Conservation (phyloP, 2,888 invertebrate genomes). For the Pristionchus japonicus region DNA sequence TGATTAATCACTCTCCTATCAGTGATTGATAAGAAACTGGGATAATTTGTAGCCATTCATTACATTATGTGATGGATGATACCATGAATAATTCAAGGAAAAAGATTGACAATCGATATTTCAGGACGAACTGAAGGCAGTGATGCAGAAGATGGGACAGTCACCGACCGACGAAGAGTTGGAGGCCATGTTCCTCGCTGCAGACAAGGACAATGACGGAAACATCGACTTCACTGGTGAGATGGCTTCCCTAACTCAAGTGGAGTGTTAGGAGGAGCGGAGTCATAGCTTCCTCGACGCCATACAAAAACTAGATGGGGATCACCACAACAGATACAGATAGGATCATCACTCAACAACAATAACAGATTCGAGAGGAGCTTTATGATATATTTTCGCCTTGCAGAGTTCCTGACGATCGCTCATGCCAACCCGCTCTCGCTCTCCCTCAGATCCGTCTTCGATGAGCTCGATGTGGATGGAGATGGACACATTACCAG, state of each 20-base stretch:
- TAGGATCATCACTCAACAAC: not conserved
- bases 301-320: not conserved
- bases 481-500: conserved; percentile 74
- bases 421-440: conserved; percentile 74
- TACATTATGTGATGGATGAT: too few species aligned
- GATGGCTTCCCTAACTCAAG: too few species aligned
- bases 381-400: not conserved
- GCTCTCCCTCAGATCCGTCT: conserved; percentile 72
- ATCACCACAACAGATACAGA: not conserved
- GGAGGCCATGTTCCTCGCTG: conserved; percentile 74
- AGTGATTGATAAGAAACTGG: too few species aligned
- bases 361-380: too few species aligned
- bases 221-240: conserved; percentile 73
- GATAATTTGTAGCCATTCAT: not conserved
- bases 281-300: not conserved
- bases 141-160: conserved; percentile 75
- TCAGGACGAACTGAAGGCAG: conserved; percentile 70
- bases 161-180: conserved; percentile 74
- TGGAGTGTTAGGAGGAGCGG: too few species aligned
- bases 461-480: conserved; percentile 74
- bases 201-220: conserved; percentile 73
- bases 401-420: conserved; percentile 70
- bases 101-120: not conserved
- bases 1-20: too few species aligned
- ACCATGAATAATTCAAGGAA: too few species aligned